Evolutionary conservation across 2,888 invertebrate species (phyloP).

Genomic region (Mechanitis mazaeus): DNA sequence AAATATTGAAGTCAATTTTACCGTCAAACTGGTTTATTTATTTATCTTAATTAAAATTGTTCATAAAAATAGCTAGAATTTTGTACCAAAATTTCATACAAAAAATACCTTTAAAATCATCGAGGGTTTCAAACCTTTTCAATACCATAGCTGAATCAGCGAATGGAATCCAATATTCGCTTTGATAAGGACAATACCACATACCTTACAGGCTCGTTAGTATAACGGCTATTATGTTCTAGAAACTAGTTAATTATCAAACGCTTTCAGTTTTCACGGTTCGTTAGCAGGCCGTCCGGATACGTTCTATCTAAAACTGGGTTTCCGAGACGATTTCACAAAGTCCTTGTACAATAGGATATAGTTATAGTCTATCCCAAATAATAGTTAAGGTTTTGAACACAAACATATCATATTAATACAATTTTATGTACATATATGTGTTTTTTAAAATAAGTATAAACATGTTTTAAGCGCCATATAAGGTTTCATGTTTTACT

Average conservation of each 20-base stretch:
- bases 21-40: too few relatives aligned
- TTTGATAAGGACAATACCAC: constrained; percentile 8
- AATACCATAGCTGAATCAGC: not conserved
- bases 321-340: constrained; percentile 29
- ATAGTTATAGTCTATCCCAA: not conserved
- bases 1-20: too few relatives aligned
- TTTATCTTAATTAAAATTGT: too few relatives aligned
- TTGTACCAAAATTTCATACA: not conserved
- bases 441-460: not conserved
- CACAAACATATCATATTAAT: too few relatives aligned
- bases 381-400: not conserved
- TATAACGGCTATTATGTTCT: constrained; percentile 12
- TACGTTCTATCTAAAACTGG: constrained; percentile 21
- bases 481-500: constrained; percentile 14
- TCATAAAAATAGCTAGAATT: too few relatives aligned
- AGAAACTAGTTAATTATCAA: constrained; percentile 24
- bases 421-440: too few relatives aligned
- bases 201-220: constrained; percentile 14
- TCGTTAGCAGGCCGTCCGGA: constrained; percentile 27
- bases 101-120: not conserved
- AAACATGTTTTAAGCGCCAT: constrained; percentile 2
- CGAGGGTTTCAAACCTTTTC: not conserved
- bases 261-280: constrained; percentile 43
- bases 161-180: constrained; percentile 3
- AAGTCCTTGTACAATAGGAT: constrained; percentile 11